Base-by-base conservation (phyloP, 2,888 invertebrate genomes). In the Fragum whitleyi region DNA sequence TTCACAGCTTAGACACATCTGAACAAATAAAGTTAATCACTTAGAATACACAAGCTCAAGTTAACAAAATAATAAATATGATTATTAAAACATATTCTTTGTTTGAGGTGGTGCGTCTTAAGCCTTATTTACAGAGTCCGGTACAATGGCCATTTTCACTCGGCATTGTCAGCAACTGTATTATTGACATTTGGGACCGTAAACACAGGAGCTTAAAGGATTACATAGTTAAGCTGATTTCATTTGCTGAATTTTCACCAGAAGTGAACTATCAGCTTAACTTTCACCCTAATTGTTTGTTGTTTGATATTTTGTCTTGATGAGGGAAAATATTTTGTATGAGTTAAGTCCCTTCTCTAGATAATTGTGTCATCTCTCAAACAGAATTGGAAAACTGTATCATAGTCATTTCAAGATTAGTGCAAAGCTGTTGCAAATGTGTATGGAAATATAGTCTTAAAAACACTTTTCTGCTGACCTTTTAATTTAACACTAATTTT, bases 181-280 rank as follows among this genome's bases (percentile, higher is more conserved):
- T 23, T 84, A 80, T 84, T 81, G 83, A 84, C 83, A 75, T 71
- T 81, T 62, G 11, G 70, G 61, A 74, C 72, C 81, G 67, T 85
- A 82, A 81, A 85, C 85, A 82, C 55, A 21, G 69, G 70, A 71
- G 71, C 76, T 76, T 78, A 81, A 55, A 71, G 85, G 85, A 85
- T 85, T 85, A 85, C 74, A 73, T 29, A 51, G 47, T 29, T 85
- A 85, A 85, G 85, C 85, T 72, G 83, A 70, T 83, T 85, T 83
- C 75, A 79, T 85, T n/a, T 83, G 80, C 85, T 82, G 71, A 76
- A 47, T 47, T 47, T 65, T 62, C 75, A 53, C 72, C 53, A 75
- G 78, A 61, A 76, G 73, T 80, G 77, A 78, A 53, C 75, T 72
- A 77, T 74, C 79, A 70, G 71, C 53, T 70, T 74, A 47, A 53